Evolutionary conservation across 2,888 invertebrate genomes (phyloP).

Genomic region (Thereva nobilitata): DNA sequence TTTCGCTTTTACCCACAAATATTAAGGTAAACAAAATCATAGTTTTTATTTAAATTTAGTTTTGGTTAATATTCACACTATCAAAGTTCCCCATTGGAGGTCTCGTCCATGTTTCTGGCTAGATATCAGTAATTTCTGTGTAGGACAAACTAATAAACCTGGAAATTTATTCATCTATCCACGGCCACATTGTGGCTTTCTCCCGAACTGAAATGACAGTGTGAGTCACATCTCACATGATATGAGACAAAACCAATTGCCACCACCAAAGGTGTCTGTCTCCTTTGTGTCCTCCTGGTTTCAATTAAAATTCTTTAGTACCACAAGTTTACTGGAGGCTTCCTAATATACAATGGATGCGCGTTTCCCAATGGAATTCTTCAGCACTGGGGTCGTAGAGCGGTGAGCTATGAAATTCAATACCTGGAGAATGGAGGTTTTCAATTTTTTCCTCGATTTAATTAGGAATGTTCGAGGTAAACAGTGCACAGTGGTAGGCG

Average conservation of each 20-base stretch:
- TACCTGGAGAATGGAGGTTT: conserved; percentile 28
- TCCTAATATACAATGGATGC: background rate
- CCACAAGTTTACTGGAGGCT: too few species aligned
- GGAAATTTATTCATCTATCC: conserved; percentile 10
- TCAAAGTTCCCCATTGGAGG: background rate
- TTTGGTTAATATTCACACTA: background rate
- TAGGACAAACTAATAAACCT: conserved; percentile 13
- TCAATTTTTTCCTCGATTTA: conserved; percentile 14
- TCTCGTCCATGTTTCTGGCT: background rate
- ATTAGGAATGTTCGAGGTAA: conserved; percentile 25
- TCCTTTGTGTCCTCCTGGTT: conserved; percentile 11
- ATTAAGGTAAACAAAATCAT: too few species aligned
- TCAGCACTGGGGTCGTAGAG: conserved; percentile 6
- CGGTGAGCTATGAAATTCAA: conserved; percentile 30
- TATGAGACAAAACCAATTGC: conserved; percentile 2
- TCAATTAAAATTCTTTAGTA: conserved; percentile 16
- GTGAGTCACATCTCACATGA: background rate
- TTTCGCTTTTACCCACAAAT: too few species aligned
- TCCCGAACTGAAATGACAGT: background rate
- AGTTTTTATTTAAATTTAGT: too few species aligned
- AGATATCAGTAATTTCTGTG: conserved; percentile 1
- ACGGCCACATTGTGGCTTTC: background rate
- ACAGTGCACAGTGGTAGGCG: background rate
- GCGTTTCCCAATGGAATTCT: background rate
- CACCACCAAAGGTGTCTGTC: conserved; percentile 1